phyloP scores from a whole-genome alignment of 2,797 vertebrate genomes.

The Megalops cyprinoides region DNA sequence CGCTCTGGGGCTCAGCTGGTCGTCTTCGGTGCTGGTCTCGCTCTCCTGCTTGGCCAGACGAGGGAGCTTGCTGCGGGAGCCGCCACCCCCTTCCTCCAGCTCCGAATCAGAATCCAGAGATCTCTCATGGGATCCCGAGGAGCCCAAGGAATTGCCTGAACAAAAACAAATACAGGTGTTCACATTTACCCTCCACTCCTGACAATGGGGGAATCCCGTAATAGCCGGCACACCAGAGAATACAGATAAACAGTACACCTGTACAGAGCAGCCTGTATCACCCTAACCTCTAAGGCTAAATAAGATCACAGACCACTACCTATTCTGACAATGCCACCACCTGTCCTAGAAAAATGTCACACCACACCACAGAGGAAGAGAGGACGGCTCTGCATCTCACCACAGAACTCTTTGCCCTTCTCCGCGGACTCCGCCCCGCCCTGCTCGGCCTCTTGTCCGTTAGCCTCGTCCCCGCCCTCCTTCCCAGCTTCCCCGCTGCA shows the following conservation, averaged over 20 bases:
- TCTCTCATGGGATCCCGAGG: slow-evolving; percentile 51
- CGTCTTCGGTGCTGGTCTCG: slow-evolving; percentile 64
- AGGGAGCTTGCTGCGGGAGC: fast-evolving
- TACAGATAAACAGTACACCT: background rate
- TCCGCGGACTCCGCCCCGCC: slow-evolving; percentile 54
- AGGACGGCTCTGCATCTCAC: slow-evolving; percentile 44
- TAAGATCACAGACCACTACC: too few species aligned
- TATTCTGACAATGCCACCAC: too few species aligned
- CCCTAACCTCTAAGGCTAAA: too few species aligned
- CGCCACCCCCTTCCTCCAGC: slow-evolving; percentile 59
- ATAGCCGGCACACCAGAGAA: background rate
- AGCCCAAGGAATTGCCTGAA: slow-evolving; percentile 44
- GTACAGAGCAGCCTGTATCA: too few species aligned
- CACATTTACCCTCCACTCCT: background rate
- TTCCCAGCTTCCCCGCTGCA: slow-evolving; percentile 45
- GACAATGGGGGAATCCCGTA: background rate
- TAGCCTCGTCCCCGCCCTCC: slow-evolving; percentile 42
- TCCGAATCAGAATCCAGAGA: slow-evolving; percentile 80
- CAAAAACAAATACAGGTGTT: background rate
- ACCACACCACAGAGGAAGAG: background rate
- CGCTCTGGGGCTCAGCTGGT: slow-evolving; percentile 53
- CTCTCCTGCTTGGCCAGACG: slow-evolving; percentile 59
- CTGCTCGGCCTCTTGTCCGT: slow-evolving; percentile 53
- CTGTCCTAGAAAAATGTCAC: too few species aligned
- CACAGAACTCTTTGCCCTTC: slow-evolving; percentile 66